Evolutionary conservation across 1,140 invertebrate species (phyloP).

Genomic region (Zaprionus africanus): DNA sequence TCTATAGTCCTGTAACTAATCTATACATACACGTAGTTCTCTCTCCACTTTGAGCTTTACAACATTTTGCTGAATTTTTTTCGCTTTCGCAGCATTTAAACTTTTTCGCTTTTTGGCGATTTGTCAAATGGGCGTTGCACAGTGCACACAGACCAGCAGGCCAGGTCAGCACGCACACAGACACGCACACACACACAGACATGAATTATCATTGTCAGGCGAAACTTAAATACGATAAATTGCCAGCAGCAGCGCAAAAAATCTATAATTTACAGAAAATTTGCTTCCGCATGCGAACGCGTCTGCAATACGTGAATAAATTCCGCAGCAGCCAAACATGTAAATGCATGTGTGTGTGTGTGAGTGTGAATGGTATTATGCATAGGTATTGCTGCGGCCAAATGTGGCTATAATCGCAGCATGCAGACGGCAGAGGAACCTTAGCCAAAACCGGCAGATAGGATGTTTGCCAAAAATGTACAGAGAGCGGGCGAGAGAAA

Average conservation of each 20-base stretch:
- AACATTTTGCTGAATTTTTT: constrained; percentile 22
- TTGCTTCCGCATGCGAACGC: constrained; percentile 68
- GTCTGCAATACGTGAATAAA: constrained; percentile 38
- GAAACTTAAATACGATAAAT: constrained; percentile 79
- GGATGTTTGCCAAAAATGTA: constrained; percentile 55
- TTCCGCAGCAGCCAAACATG: constrained; percentile 22
- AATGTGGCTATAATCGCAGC: constrained; percentile 59
- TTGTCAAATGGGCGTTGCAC: constrained; percentile 73
- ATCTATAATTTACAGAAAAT: constrained; percentile 83
- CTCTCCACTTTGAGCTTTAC: not conserved
- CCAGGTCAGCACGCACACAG: constrained; percentile 13
- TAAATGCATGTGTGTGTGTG: constrained; percentile 4
- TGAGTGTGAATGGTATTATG: constrained; percentile 38
- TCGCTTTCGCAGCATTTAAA: constrained; percentile 41
- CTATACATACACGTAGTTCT: too few relatives aligned
- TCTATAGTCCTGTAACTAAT: not conserved
- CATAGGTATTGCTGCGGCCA: constrained; percentile 65
- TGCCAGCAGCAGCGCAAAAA: constrained; percentile 62
- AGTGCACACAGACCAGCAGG: constrained; percentile 17
- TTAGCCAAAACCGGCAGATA: constrained; percentile 55
- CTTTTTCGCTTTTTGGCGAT: constrained; percentile 61
- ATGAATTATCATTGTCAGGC: constrained; percentile 77
- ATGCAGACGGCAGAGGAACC: constrained; percentile 33
- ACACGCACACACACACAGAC: constrained; percentile 31
- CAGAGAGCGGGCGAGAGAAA: not conserved